Conservation (phyloP, 2,888 invertebrate genomes). For the Linnaemya vulpina region DNA sequence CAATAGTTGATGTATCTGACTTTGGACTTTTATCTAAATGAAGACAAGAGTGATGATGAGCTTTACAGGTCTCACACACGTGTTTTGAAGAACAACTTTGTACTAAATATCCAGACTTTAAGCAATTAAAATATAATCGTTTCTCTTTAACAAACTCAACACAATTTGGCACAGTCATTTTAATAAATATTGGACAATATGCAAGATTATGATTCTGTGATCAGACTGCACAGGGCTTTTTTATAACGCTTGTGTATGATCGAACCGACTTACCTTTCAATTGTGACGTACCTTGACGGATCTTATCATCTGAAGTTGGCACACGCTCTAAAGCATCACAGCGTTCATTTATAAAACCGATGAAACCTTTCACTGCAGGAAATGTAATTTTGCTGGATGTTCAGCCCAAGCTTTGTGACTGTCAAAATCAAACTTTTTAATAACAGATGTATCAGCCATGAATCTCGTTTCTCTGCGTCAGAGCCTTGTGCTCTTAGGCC, state of each 20-base stretch:
- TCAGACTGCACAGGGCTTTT: constrained; percentile 21
- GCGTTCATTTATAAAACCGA: constrained; percentile 48
- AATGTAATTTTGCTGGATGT: constrained; percentile 53
- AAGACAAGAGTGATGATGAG: constrained; percentile 27
- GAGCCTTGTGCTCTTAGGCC: constrained; percentile 54
- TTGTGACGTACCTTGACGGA: not conserved
- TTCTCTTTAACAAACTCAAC: constrained; percentile 33
- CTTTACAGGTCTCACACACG: constrained; percentile 52
- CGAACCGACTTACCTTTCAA: constrained; percentile 19
- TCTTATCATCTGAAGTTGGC: not conserved
- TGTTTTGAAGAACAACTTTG: constrained; percentile 37
- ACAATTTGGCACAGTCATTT: constrained; percentile 3
- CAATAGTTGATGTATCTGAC: too few species aligned
- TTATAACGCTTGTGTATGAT: constrained; percentile 26
- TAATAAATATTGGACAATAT: constrained; percentile 33
- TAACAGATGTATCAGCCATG: constrained; percentile 59
- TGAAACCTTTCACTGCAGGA: constrained; percentile 39
- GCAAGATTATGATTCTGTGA: constrained; percentile 25
- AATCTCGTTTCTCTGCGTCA: constrained; percentile 53
- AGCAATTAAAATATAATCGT: constrained; percentile 39
- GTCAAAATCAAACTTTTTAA: constrained; percentile 51
- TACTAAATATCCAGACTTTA: constrained; percentile 51
- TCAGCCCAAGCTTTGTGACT: too few species aligned
- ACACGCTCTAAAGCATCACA: constrained; percentile 49
- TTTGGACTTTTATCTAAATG: too few species aligned